Conservation (phyloP, 2,113 vertebrate species). For the Gallinago jamesoni region DNA sequence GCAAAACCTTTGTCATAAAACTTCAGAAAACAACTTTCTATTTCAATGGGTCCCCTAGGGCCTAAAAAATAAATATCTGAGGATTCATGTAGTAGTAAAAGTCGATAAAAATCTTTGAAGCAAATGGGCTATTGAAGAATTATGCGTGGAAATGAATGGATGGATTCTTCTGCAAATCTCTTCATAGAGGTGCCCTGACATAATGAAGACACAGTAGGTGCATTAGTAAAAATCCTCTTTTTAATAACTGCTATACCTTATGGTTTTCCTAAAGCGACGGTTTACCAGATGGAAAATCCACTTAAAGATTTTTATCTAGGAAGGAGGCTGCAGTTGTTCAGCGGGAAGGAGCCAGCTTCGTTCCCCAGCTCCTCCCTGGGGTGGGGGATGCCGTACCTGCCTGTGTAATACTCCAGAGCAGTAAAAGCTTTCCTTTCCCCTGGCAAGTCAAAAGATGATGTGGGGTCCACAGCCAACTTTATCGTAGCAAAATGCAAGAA, state of each 20-base stretch:
- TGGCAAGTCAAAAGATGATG: background rate
- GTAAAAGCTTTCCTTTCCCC: background rate
- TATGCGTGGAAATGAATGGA: constrained; percentile 37
- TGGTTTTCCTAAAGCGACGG: background rate
- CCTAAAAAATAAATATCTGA: constrained; percentile 61
- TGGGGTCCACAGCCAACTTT: background rate
- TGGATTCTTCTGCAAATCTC: constrained; percentile 48
- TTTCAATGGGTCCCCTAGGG: constrained; percentile 27
- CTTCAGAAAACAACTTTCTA: constrained; percentile 41
- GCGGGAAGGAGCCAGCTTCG: background rate
- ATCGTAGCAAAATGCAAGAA: background rate
- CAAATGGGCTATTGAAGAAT: constrained; percentile 63
- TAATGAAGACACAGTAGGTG: constrained; percentile 45
- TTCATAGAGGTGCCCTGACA: constrained; percentile 20
- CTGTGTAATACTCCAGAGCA: background rate
- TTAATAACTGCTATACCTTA: constrained; percentile 38
- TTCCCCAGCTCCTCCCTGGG: background rate
- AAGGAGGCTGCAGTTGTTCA: background rate
- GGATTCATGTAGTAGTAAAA: constrained; percentile 56
- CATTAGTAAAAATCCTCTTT: constrained; percentile 56
- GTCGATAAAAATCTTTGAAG: constrained; percentile 63
- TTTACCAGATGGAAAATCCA: constrained; percentile 35
- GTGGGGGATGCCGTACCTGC: background rate
- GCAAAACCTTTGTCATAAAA: constrained; percentile 48
- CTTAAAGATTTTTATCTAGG: background rate